Evolutionary conservation across 2,113 vertebrate species (phyloP).

Genomic region (Theristicus caerulescens): DNA sequence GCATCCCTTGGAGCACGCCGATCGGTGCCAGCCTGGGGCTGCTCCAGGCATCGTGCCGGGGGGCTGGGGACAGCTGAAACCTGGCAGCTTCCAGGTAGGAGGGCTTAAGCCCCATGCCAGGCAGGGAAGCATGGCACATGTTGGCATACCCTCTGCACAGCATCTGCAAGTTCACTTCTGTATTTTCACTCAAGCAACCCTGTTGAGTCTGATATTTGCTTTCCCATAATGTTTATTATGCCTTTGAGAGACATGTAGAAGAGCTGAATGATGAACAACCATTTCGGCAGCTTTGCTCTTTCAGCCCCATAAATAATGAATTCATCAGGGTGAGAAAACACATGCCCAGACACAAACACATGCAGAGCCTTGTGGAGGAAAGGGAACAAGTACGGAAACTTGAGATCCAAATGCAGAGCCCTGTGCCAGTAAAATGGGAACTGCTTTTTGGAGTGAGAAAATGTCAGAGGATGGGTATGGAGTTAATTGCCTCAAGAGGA

Average conservation of each 20-base stretch:
- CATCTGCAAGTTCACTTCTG: background rate
- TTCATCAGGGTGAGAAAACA: background rate
- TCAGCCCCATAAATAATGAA: slow-evolving; percentile 44
- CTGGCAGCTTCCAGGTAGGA: background rate
- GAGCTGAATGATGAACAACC: slow-evolving; percentile 11
- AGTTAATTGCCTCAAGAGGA: slow-evolving; percentile 1
- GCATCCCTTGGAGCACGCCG: background rate
- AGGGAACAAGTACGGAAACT: background rate
- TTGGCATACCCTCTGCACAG: background rate
- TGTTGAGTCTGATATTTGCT: background rate
- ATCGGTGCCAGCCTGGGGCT: background rate
- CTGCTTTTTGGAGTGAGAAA: background rate
- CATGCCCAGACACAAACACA: slow-evolving; percentile 2
- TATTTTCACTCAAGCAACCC: background rate
- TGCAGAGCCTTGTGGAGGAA: background rate
- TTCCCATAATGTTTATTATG: slow-evolving; percentile 19
- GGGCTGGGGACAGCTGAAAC: background rate
- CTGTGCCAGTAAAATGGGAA: background rate
- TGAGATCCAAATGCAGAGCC: background rate
- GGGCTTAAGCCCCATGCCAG: background rate
- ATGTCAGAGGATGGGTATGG: background rate
- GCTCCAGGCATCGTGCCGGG: background rate
- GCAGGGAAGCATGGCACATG: background rate
- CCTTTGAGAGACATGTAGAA: slow-evolving; percentile 20
- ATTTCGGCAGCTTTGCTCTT: slow-evolving; percentile 35